A percentile compares a stretch with the other conserved stretches of the same genome.
Conservation (phyloP, 2,113 vertebrate genomes). For the Halcyon senegalensis region DNA sequence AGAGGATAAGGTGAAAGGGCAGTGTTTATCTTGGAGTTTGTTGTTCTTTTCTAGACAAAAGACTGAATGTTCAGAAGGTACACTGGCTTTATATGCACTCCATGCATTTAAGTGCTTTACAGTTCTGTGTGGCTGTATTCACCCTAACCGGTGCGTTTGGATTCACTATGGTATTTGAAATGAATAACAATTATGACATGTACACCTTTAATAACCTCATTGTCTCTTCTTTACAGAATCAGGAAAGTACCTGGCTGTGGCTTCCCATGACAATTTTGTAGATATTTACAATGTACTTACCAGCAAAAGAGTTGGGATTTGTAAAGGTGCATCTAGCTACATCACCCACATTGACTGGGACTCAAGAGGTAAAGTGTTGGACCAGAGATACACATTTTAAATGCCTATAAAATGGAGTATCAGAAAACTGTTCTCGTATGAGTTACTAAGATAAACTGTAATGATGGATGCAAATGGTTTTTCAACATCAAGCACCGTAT, state of each 20-base stretch:
- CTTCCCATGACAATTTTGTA: conserved; percentile 97
- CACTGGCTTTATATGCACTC: neutral
- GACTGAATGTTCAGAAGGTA: neutral
- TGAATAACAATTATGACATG: neutral
- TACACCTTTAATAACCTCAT: neutral
- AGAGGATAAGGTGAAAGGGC: neutral
- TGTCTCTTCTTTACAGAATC: conserved; percentile 79
- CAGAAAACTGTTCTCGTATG: neutral
- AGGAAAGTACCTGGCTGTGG: conserved; percentile 95
- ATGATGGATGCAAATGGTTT: neutral
- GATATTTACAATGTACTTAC: conserved; percentile 97
- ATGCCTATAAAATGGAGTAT: neutral
- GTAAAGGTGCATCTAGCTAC: conserved; percentile 92
- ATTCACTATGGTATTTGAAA: neutral
- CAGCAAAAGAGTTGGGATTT: conserved; percentile 96
- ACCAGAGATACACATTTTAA: neutral
- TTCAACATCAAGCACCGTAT: neutral
- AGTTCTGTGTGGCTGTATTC: neutral
- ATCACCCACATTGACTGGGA: conserved; percentile 99
- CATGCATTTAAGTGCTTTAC: neutral
- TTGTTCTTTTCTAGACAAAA: neutral
- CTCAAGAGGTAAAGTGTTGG: conserved; percentile 82
- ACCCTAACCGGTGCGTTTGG: neutral
- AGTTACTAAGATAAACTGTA: neutral
- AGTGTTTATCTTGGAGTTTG: neutral